Percentiles rank a stretch among this genome's conserved stretches.
Evolutionary conservation across 2,888 invertebrate species (phyloP).

Genomic region (Nemoura dubitans): DNA sequence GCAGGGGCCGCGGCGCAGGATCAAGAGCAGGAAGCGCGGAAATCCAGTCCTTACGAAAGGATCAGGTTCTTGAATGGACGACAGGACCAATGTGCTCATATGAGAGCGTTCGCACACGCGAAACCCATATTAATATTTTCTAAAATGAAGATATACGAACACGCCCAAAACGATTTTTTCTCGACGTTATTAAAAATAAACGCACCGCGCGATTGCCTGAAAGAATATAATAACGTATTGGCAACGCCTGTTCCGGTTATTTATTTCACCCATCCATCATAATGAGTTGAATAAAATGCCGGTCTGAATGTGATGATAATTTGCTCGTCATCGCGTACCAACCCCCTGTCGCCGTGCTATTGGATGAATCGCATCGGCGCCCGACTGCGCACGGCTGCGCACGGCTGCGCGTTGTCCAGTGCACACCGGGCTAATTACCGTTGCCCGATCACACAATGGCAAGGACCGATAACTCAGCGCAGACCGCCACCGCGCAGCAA

Average conservation of each 20-base stretch:
- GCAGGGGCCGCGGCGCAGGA: background rate
- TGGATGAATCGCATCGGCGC: background rate
- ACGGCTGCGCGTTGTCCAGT: background rate
- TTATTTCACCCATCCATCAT: constrained; percentile 26
- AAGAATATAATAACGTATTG: background rate
- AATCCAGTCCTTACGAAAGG: background rate
- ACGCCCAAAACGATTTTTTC: constrained; percentile 16
- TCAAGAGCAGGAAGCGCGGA: background rate
- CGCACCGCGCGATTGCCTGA: background rate
- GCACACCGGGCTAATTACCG: too few species aligned
- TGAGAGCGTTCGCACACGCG: background rate
- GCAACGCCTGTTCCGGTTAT: constrained; percentile 36
- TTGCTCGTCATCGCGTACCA: background rate
- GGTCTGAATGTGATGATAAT: constrained; percentile 19
- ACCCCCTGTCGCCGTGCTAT: constrained; percentile 2
- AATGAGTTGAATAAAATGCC: constrained; percentile 2
- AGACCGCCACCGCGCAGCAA: background rate
- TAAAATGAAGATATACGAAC: constrained; percentile 20
- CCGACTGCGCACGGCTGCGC: background rate
- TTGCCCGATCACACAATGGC: too few species aligned
- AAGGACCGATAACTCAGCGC: too few species aligned
- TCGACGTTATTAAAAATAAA: background rate
- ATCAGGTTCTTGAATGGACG: background rate
- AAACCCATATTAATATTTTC: constrained; percentile 28
- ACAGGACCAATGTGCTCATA: background rate